Conservation (phyloP, 37 sponge, comb jelly and placozoan species). For the Cliona cf. orientalis region DNA sequence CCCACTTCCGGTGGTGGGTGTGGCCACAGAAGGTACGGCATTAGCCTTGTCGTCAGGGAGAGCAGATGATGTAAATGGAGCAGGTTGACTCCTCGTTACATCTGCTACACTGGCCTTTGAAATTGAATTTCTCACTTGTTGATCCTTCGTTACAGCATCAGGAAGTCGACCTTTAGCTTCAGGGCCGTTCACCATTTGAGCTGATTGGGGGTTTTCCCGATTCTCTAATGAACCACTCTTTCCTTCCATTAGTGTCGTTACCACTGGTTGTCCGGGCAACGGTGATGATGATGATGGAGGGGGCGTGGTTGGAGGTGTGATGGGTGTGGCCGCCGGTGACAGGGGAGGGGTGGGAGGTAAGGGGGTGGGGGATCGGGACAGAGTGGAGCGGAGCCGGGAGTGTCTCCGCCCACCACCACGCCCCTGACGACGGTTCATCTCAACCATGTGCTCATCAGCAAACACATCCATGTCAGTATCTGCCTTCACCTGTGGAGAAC, state of each 20-base stretch:
- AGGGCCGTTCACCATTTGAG: no score
- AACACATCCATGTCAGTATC: conserved; percentile 35
- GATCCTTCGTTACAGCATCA: no score
- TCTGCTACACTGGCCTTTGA: no score
- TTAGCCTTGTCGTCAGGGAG: no score
- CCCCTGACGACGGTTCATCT: conserved; percentile 35
- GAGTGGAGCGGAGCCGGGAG: neutral
- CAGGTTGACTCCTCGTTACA: no score
- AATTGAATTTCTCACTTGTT: no score
- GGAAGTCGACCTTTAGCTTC: no score
- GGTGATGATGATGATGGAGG: neutral
- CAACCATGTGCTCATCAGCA: conserved; percentile 87
- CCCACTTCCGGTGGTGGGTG: neutral
- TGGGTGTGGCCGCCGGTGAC: neutral
- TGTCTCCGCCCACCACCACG: neutral
- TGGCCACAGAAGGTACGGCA: no score
- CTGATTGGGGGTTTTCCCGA: no score
- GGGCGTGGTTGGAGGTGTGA: conserved; percentile 2
- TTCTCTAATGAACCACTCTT: no score
- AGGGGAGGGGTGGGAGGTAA: conserved; percentile 2
- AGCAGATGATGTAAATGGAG: no score
- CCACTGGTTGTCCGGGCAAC: neutral
- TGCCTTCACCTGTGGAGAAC: neutral
- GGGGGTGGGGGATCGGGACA: conserved; percentile 9
- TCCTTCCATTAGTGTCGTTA: no score